Base-by-base conservation (phyloP, 2,113 vertebrate species). In the Coreoperca whiteheadi region DNA sequence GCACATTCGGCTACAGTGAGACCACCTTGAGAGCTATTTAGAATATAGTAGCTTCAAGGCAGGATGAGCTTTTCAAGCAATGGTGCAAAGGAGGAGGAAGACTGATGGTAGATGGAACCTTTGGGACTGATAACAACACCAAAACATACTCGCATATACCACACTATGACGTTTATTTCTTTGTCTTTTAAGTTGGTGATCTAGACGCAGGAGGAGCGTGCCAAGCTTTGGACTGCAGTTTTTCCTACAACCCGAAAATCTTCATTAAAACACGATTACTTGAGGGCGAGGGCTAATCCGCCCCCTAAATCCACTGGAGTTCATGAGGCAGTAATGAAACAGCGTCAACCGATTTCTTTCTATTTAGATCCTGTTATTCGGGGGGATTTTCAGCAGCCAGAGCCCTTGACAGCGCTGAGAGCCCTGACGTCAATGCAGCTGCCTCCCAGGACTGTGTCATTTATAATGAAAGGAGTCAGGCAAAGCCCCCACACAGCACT, bases 341-440 rank as follows among this genome's bases (percentile, higher is more conserved):
- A 48, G 86, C 86, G 80, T 64, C 79, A 86, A 51, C 74, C 80
- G 28, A 54, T 88, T 82, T 80, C 68, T 81, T 77, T 87, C 81
- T 87, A 76, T 91, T 91, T 83, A 74, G 85, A 88, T 88, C 76
- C 84, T 78, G 84, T 87, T 91, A 88, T 89, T 88, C 78, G 46
- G 79, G 59, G 71, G 84, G 83, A 68, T 83, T 86, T 91, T 90
- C 81, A 87, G 87, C 88, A 83, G 88, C 87, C 84, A 28, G 51
- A 90, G 87, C 86, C 65, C 88, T 78, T 73, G 88, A 91, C 79
- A 21, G 89, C 28, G 25, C 82, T 81, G 83, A 88, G 81, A 88
- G 89, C 68, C 66, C 34, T 94, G 93, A 94, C 92, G 93, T 94
- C 92, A 93, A 92, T 92, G 93, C 92, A 90, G 91, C 89, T 91